Percentiles rank a stretch among this genome's conserved stretches.
Conservation (phyloP, 1,140 invertebrate genomes). For the Chionoecetes opilio region DNA sequence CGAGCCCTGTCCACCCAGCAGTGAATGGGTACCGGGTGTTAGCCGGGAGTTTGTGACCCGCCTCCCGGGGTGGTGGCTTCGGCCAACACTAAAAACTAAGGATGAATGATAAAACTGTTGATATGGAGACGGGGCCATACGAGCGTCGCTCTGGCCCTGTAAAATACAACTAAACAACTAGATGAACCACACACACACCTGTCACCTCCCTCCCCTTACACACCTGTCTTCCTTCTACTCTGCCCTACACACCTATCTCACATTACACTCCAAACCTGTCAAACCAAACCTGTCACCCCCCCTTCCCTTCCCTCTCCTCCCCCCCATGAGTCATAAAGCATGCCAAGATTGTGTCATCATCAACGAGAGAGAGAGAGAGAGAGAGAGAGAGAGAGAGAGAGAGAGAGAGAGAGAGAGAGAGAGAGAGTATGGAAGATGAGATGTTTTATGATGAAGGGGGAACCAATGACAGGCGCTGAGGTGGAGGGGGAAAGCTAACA, state of each 20-base stretch:
- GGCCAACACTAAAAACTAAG: too few species aligned
- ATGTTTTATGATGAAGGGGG: background rate
- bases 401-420: background rate
- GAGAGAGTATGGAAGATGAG: background rate
- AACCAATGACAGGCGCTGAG: background rate
- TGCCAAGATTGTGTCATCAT: background rate
- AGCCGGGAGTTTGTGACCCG: too few species aligned
- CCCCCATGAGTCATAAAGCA: background rate
- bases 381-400: background rate
- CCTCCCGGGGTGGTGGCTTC: too few species aligned
- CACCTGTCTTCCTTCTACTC: background rate
- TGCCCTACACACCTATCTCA: background rate
- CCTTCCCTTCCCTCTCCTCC: background rate
- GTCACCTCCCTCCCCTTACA: background rate
- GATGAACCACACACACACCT: too few species aligned
- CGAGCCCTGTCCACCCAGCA: too few species aligned
- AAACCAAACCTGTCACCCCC: too few species aligned
- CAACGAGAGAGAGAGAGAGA: background rate
- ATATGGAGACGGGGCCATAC: too few species aligned
- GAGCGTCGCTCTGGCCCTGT: too few species aligned
- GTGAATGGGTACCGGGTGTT: too few species aligned
- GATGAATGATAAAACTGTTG: too few species aligned
- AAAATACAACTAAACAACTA: too few species aligned
- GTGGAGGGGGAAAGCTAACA: background rate
- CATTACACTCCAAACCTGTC: background rate